Evolutionary conservation across 2,797 vertebrate species (phyloP), one percentile per base, ranked within the genome.

Genomic region (Allobates femoralis): DNA sequence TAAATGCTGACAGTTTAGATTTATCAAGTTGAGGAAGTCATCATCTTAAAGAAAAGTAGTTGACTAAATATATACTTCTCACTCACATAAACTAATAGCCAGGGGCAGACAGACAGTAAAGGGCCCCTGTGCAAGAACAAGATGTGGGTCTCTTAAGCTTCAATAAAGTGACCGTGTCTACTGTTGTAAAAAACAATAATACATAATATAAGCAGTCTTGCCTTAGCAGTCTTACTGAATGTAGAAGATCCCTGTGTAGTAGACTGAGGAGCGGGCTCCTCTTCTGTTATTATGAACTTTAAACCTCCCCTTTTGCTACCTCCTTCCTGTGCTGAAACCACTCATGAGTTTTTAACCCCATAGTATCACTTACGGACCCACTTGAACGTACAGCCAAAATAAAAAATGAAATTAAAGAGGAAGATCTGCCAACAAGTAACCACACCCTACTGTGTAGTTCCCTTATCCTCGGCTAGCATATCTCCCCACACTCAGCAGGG

Each of bases 391-490:
- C 58, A 66, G 74, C 50, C 55, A 87, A 76, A 88, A 88, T 55
- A 67, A 81, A 51, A 76, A 50, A 26, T 46, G 16, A 75, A 81
- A 81, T 76, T 56, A 85, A 60, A 58, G 69, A 77, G 78, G 83
- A 85, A 60, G 83, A 81, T 85, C 64, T 74, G 82, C 37, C 41
- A 85, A 85, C 10, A 28, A 67, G 34, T 30, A 58, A 53, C 78
- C 71, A 37, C 87, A 77, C 87, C 87, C 83, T 50, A 16, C 26
- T 76, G 58, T 83, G 18, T 46, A 30, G 10, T 41, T 30, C 30
- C 30, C 62, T 79, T 80, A 74, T 71, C 64, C 32, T 14, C 51
- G 21, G 37, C 56, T 50, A 34, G 60, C 74, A 77, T n/a, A 34
- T 67, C 32, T 21, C 73, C 64, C 53, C 23, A 34, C 41, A 1